Base-by-base conservation (phyloP, 2,797 vertebrate species). In the Eupleurogrammus muticus region DNA sequence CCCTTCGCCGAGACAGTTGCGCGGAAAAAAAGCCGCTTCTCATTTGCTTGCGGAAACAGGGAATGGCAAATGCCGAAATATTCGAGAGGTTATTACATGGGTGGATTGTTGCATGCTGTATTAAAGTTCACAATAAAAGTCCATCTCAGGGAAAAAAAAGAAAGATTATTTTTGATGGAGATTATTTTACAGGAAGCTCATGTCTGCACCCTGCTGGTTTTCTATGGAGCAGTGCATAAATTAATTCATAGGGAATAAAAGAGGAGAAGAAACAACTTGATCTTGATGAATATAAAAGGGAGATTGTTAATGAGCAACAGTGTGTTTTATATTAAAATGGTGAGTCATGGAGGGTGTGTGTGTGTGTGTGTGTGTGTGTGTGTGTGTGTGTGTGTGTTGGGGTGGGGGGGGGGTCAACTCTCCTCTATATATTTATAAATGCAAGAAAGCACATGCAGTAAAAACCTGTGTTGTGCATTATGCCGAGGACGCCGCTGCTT, bases 131-230 rank as follows among this genome's bases (percentile, higher is more conserved):
- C 61, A 4, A 13, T 80, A 50, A 69, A 80, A 81, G 47, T 86
- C 82, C 57, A 58, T 66, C 57, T 69, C 57, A 20, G 47, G 28
- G 6, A 28, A 28, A 6, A 28, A 28, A 28, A 28, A 28, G 6
- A 61, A 66, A 84, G 73, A 85, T 77, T 66, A 79, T 89, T 85
- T 85, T 79, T 75, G 67, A 73, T 56, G 9, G 77, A 67, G 69
- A 77, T 83, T 67, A 53, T 85, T 86, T 47, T 81, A 61, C 53
- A 74, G 59, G 80, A 94, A 95, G 95, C 95, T 95, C 95, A 89
- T 93, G 94, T 86, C 95, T 96, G 95, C 96, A 92, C 95, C 93
- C 95, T 93, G 92, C 94, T 95, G 96, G 95, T 90, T 91, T 86
- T 78, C 57, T 74, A 75, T 66, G 75, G 83, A 86, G 84, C 75